These are phyloP conservation scores for Hypothenemus hampei DNA, from an alignment of 1,140 invertebrate species.

Conservation along the genomic window DNA sequence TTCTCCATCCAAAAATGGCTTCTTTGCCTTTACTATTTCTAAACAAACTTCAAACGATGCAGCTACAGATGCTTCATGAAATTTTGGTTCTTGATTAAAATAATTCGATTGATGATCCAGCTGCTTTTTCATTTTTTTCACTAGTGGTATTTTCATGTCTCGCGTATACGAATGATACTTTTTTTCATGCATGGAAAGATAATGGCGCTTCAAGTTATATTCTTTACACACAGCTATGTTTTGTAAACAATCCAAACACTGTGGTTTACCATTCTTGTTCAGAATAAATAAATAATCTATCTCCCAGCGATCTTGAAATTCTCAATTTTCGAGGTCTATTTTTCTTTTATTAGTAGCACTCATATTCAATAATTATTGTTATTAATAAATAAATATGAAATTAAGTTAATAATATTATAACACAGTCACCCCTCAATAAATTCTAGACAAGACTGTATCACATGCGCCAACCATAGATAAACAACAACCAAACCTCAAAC, in stretches of 20 bases:
- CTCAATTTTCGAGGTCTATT: background rate
- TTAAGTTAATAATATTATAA: no score
- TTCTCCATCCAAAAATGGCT: slow-evolving; percentile 8
- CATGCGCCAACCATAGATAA: no score
- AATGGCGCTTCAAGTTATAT: background rate
- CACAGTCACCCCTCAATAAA: no score
- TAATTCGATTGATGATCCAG: background rate
- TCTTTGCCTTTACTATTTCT: slow-evolving; percentile 5
- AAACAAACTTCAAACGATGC: background rate
- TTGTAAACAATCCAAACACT: background rate
- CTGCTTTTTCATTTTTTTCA: background rate
- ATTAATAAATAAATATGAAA: no score
- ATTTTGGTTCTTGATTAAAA: no score
- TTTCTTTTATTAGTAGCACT: no score
- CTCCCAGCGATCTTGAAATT: background rate
- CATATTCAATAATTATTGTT: no score
- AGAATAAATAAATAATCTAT: background rate
- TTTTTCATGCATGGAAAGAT: background rate
- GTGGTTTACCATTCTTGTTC: background rate
- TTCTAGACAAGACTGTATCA: no score
- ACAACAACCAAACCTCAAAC: no score
- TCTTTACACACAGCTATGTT: background rate
- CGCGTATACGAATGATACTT: background rate
- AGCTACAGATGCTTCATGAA: background rate
- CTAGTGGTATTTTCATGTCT: background rate